Percentiles rank a stretch among this genome's conserved stretches.
phyloP scores from a whole-genome alignment of 1,140 invertebrate species.

The Cecropterus lyciades region DNA sequence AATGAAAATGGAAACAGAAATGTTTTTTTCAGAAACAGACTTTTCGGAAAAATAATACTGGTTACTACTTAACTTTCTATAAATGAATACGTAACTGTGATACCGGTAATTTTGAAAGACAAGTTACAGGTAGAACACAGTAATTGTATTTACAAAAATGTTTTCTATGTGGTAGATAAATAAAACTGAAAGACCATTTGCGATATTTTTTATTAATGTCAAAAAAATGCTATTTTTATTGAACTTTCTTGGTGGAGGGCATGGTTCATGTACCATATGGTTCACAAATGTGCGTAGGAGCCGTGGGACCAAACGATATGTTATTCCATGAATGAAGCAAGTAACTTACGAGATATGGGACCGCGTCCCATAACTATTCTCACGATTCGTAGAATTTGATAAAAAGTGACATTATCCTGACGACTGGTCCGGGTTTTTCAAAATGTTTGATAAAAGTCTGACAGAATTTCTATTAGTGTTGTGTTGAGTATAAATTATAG shows the following conservation, averaged over 20 bases:
- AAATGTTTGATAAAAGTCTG: no score
- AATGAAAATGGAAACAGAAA: no score
- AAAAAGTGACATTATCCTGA: constrained; percentile 43
- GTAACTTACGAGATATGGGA: constrained; percentile 56
- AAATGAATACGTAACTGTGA: no score
- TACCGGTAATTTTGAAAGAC: no score
- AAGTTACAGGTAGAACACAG: no score
- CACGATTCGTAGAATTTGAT: constrained; percentile 55
- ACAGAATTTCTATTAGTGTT: no score
- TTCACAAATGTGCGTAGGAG: constrained; percentile 75
- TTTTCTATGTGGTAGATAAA: no score
- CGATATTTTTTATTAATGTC: not conserved
- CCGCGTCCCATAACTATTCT: constrained; percentile 51
- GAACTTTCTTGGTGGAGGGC: constrained; percentile 17
- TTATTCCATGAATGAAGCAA: constrained; percentile 68
- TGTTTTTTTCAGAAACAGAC: no score
- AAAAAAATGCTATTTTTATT: constrained; percentile 16
- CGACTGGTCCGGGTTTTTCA: not conserved
- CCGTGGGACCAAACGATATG: constrained; percentile 60
- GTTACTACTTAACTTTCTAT: no score
- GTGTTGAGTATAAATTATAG: no score
- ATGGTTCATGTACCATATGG: constrained; percentile 68
- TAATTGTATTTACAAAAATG: no score
- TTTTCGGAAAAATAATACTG: no score
- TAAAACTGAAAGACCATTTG: not conserved